Percentiles rank a stretch among this genome's conserved stretches.
phyloP scores from a whole-genome alignment of 1,140 invertebrate genomes.

The Brachionus koreanus region DNA sequence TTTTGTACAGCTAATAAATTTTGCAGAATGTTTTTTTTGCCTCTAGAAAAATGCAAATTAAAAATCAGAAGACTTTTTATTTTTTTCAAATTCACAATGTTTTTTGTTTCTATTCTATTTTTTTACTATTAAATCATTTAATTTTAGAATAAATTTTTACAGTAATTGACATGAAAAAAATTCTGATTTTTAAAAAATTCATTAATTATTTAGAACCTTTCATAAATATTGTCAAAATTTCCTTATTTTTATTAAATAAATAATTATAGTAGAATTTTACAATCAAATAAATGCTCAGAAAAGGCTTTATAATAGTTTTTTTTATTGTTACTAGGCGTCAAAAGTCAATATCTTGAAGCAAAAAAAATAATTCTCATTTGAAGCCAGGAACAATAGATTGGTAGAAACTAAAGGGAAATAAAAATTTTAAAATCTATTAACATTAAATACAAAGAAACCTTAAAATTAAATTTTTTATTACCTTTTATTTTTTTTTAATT shows the following conservation, averaged over 20 bases:
- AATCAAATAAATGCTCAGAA: neutral
- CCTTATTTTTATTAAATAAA: neutral
- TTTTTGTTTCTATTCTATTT: no score
- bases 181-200: neutral
- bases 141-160: no score
- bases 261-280: neutral
- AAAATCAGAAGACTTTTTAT: no score
- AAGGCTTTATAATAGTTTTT: neutral
- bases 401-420: neutral
- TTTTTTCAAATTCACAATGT: no score
- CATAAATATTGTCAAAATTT: neutral
- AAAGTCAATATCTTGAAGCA: neutral
- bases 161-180: no score
- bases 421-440: neutral
- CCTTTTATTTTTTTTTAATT: neutral
- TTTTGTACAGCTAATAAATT: no score
- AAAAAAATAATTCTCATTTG: neutral
- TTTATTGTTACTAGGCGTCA: neutral
- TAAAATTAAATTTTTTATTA: neutral
- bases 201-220: neutral
- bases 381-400: neutral
- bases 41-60: no score
- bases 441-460: neutral
- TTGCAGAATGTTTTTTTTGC: no score
- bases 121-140: no score